phyloP scores from a whole-genome alignment of 2,797 vertebrate genomes.

The Poecilia velifera region DNA sequence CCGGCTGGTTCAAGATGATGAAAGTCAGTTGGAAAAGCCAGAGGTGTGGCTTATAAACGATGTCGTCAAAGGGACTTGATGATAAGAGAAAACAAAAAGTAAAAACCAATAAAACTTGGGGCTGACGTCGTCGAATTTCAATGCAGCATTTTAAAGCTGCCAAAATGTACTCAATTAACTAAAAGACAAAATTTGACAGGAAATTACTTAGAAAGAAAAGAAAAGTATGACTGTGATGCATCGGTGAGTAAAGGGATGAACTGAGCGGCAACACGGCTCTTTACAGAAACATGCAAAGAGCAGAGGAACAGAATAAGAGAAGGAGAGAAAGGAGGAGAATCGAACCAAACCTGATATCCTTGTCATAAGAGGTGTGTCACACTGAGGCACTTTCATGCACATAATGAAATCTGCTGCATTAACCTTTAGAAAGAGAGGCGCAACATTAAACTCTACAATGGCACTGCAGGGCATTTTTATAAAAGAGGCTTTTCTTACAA shows the following conservation, averaged over 20 bases:
- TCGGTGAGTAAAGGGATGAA: neutral
- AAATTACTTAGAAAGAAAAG: conserved; percentile 18
- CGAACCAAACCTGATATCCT: conserved; percentile 43
- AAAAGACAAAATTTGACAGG: conserved; percentile 10
- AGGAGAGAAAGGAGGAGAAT: conserved; percentile 18
- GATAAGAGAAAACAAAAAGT: conserved; percentile 40
- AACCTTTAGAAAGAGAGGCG: conserved; percentile 56
- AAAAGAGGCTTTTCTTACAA: conserved; percentile 19
- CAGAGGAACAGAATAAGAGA: conserved; percentile 7
- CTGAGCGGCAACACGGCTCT: conserved; percentile 13
- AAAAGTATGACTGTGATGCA: conserved; percentile 6
- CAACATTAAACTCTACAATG: conserved; percentile 48
- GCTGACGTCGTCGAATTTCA: conserved; percentile 34
- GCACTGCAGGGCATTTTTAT: conserved; percentile 44
- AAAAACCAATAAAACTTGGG: conserved; percentile 37
- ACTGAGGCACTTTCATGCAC: conserved; percentile 45
- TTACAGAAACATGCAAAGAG: conserved; percentile 21
- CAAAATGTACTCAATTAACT: conserved; percentile 37
- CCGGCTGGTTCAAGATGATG: neutral
- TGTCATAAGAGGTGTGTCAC: conserved; percentile 35
- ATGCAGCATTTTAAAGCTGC: conserved; percentile 28
- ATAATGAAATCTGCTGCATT: conserved; percentile 52
- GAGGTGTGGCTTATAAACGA: neutral
- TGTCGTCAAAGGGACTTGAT: conserved; percentile 52
- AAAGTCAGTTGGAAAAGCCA: neutral